Evolutionary conservation across 2,113 vertebrate species (phyloP), one percentile per base, ranked within the genome.

Genomic region (Ochotona princeps): DNA sequence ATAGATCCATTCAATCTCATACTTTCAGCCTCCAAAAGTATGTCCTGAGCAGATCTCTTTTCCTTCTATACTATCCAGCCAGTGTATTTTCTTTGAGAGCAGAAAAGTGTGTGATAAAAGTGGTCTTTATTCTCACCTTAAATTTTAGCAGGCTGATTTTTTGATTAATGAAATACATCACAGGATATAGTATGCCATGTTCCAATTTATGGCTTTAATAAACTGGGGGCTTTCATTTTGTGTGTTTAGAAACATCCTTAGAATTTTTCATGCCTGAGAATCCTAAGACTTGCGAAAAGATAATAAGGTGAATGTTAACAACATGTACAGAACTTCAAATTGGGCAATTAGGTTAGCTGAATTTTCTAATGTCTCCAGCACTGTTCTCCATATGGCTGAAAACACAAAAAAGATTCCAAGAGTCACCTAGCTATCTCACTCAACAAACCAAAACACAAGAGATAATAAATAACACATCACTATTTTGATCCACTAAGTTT

Each of bases 81-180:
- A 44, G 38, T 44, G 38, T 44, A 44, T 44, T 44, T 3, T 44
- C 38, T 44, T 44, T 44, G 38, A 44, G 38, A 44, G 38, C 38
- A 44, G 38, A 44, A 44, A 44, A 44, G 38, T 44, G 38, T 44
- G 38, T 44, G 38, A 44, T 44, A 44, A 44, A 44, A 94, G 57
- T 32, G 18, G 28, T 7, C 25, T 60, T 92, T 94, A 57, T 74
- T 3, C 8, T 2, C 23, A 38, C 15, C 11, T 84, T 74, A 79
- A 69, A 69, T 89, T 6, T 75, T 3, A 35, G 20, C 12, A 63
- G 25, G 20, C 20, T 89, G 26, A 23, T 38, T 85, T 15, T 67
- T 70, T 93, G 73, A 76, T 67, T 85, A 92, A 63, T 80, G 80
- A 80, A 85, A 67, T 26, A n/a, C 28, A 75, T 21, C 61, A 8